A percentile compares a stretch with the other conserved stretches of the same genome.
Evolutionary conservation across 2,113 vertebrate genomes (phyloP).

Genomic region (Sula dactylatra): DNA sequence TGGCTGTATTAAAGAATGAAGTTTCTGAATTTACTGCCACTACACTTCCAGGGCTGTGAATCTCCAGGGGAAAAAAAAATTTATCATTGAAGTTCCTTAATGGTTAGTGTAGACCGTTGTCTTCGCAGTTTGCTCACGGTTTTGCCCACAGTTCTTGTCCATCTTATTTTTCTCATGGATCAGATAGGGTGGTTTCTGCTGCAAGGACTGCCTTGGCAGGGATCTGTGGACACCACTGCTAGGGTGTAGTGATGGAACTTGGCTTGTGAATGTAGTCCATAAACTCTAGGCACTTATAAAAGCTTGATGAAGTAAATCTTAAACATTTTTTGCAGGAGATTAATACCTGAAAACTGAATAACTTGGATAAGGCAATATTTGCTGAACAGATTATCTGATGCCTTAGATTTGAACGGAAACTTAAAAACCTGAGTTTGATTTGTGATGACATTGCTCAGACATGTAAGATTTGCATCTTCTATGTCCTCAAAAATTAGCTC

Average conservation of each 20-base stretch:
- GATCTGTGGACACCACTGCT: neutral
- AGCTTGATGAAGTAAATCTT: neutral
- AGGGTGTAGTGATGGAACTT: neutral
- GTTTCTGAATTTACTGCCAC: neutral
- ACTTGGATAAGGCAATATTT: neutral
- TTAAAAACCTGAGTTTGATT: neutral
- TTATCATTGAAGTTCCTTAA: neutral
- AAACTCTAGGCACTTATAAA: neutral
- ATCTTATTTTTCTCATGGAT: neutral
- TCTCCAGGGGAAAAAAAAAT: neutral
- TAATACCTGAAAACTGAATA: neutral
- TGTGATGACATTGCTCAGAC: neutral
- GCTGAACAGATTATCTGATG: neutral
- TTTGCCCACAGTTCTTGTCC: neutral
- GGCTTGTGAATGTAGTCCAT: neutral
- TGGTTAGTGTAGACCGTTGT: neutral
- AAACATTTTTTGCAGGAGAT: neutral
- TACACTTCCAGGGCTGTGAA: neutral
- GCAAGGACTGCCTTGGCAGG: neutral
- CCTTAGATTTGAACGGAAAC: neutral
- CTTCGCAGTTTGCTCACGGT: neutral
- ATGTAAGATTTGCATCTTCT: neutral
- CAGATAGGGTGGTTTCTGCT: neutral
- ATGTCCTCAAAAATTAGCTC: neutral
- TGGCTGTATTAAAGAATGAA: neutral